Conservation (phyloP, 2,797 vertebrate genomes). For the Paguma larvata region DNA sequence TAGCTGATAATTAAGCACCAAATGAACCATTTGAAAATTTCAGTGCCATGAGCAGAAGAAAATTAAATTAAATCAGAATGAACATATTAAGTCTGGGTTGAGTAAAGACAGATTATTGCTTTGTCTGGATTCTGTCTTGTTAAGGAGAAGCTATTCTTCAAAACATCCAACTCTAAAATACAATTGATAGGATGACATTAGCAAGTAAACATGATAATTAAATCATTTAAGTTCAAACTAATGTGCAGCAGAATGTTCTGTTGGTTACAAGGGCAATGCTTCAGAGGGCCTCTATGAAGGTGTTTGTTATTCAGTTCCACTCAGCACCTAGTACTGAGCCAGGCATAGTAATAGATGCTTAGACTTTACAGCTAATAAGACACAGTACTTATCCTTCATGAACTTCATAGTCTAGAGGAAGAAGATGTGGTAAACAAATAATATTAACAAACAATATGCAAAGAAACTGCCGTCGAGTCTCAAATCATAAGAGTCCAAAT, state of each 20-base stretch:
- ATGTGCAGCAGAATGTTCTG: slow-evolving; percentile 40
- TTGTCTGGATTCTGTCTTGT: slow-evolving; percentile 77
- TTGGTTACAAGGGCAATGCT: slow-evolving; percentile 35
- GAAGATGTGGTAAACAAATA: not conserved
- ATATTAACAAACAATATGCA: not conserved
- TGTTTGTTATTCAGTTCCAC: slow-evolving; percentile 33
- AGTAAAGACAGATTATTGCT: slow-evolving; percentile 85
- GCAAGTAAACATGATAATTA: slow-evolving; percentile 71
- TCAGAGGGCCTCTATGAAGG: not conserved
- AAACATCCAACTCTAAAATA: slow-evolving; percentile 71
- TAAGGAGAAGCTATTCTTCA: slow-evolving; percentile 79
- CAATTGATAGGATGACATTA: slow-evolving; percentile 71
- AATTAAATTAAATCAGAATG: slow-evolving; percentile 89
- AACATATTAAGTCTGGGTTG: slow-evolving; percentile 83
- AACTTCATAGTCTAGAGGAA: not conserved
- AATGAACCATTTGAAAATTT: slow-evolving; percentile 88
- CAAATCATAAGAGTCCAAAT: not conserved
- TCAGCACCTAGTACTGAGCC: not conserved
- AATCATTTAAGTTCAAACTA: slow-evolving; percentile 73
- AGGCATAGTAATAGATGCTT: not conserved
- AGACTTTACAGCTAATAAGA: not conserved
- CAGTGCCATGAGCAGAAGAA: slow-evolving; percentile 83
- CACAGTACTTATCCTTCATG: not conserved
- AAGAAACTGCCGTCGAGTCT: not conserved
- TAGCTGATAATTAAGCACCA: slow-evolving; percentile 88